Evolutionary conservation across 2,888 invertebrate species (phyloP), one percentile per base, ranked within the genome.

Genomic region (Patella caerulea): DNA sequence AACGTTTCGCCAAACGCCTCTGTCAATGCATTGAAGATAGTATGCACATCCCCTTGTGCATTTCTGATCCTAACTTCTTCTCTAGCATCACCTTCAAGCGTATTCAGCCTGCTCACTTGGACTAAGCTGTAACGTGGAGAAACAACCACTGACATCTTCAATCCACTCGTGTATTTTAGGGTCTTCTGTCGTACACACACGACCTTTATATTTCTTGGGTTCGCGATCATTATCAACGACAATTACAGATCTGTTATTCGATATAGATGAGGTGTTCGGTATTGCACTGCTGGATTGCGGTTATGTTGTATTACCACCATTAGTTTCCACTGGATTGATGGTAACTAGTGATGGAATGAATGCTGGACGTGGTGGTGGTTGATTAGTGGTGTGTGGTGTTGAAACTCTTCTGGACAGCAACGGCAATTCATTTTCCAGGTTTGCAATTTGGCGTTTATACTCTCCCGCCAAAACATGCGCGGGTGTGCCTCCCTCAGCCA

Each of bases 401-500:
- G 59, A 59, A 5, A 59, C 19, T 59, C 19, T 59, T 5, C 19
- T 17, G 12, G 59, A 17, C 17, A n/a, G 0, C n/a, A 59, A 19
- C 9, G 59, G n/a, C 59, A 59, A 59, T 59, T 59, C 59, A n/a
- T 59, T 59, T 59, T 59, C 59, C 59, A 59, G 19, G n/a, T 19
- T 17, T 59, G 17, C 59, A 15, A 59, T 59, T 15, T 45, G 34
- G 34, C 7, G 34, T 45, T 45, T 45, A 45, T 45, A 45, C 34
- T 45, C 34, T 45, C 7, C 5, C 34, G 34, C 34, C 34, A 45
- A 45, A 45, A 45, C 34, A 45, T 45, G 34, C 34, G 34, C 34
- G 5, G 34, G 34, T 45, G 3, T 45, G 34, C 34, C 34, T 45
- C 34, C 34, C 34, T 5, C 34, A 45, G 34, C 34, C 34, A 45